Evolutionary conservation across 2,888 invertebrate genomes (phyloP), one percentile per base, ranked within the genome.

Genomic region (Apoda limacodes): DNA sequence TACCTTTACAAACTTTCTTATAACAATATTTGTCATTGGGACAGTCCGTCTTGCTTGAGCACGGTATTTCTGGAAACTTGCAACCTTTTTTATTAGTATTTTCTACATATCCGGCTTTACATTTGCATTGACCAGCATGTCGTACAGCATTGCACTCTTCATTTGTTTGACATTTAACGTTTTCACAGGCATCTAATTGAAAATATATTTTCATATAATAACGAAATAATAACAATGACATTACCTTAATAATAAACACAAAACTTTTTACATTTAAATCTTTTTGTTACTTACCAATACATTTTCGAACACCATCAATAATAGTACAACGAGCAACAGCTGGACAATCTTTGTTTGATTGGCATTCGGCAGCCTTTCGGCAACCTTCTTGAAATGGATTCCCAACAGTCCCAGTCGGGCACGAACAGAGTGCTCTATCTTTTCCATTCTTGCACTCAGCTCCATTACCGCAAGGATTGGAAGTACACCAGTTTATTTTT

Each of bases 311-410:
- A 23, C 89, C 89, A 51, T 88, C 88, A 3, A 84, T 78, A 41
- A 84, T 83, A 11, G 87, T 84, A 58, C 94, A 95, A 53, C 88
- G 87, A 9, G 94, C 93, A 37, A 87, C 86, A 19, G 82, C 60
- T 4, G 94, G 94, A 55, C 95, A 95, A 55, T 94, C 93, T 34
- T 85, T 82, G 52, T 93, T 87, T 23, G 83, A 82, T 41, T 85
- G 80, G 60, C 95, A 95, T 69, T 94, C 93, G 15, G 88, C 88
- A n/a, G 93, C 87, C 37, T 87, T 83, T 35, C 84, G 86, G 50
- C 95, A 94, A 13, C 93, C 93, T 54, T 90, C 89, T 43, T 87
- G 87, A 52, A 92, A 91, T 2, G 95, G 88, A 72, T 95, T 90
- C 2, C 95, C 95, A 23, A 95, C 88, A 10, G 89, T 87, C 34